A percentile compares a stretch with the other conserved stretches of the same genome.
These are phyloP conservation scores for Petrocephalus zakoni DNA, from an alignment of 2,113 vertebrate species.

Conservation along the genomic window DNA sequence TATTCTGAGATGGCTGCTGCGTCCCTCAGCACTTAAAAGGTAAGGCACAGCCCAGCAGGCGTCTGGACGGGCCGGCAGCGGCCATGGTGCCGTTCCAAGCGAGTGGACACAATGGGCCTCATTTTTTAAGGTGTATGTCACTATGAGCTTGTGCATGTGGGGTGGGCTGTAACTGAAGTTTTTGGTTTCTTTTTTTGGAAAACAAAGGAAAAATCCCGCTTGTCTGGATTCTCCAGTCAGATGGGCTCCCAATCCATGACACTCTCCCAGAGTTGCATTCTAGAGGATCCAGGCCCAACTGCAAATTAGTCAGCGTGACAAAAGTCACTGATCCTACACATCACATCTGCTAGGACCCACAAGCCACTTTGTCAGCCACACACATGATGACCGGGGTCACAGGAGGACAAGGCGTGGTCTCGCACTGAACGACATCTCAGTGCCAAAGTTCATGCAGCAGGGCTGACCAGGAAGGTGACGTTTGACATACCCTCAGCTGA, in stretches of 20 bases:
- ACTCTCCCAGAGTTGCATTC: not conserved
- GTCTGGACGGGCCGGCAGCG: conserved; percentile 48
- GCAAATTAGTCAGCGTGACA: not conserved
- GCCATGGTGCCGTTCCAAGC: conserved; percentile 21
- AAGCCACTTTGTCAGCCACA: not conserved
- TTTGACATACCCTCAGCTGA: too few relatives aligned
- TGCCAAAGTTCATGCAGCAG: not conserved
- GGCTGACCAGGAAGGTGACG: not conserved
- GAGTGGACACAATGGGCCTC: conserved; percentile 40
- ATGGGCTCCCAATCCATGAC: not conserved
- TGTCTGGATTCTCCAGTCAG: not conserved
- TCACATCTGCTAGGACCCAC: not conserved
- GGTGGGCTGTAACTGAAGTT: not conserved
- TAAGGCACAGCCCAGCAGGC: conserved; percentile 52
- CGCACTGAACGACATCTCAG: not conserved
- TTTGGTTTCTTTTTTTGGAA: not conserved
- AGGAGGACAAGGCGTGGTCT: not conserved
- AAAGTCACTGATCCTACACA: not conserved
- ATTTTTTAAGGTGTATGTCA: conserved; percentile 24
- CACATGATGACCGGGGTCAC: not conserved
- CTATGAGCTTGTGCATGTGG: conserved; percentile 16
- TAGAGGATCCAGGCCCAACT: not conserved
- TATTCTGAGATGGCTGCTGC: conserved; percentile 43
- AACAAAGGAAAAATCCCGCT: not conserved
- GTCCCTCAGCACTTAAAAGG: conserved; percentile 37